Evolutionary conservation across 2,888 invertebrate species (phyloP).

Genomic region (Corbicula japonica): DNA sequence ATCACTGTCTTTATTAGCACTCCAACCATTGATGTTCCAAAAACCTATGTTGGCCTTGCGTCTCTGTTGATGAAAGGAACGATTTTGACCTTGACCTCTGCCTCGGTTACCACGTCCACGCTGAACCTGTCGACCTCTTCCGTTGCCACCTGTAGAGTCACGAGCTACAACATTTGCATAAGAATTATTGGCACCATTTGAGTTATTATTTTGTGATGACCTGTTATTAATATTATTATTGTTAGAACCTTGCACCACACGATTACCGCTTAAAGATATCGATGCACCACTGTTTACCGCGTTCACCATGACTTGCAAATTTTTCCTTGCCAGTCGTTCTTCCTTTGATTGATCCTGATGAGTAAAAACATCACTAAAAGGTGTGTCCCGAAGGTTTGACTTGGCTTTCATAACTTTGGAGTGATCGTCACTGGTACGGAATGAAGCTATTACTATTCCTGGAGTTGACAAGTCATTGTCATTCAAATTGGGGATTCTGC

Average conservation of each 20-base stretch:
- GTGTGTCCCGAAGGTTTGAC: not conserved
- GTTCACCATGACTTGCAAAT: constrained; percentile 16
- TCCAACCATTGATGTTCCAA: constrained; percentile 14
- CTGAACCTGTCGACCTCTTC: not conserved
- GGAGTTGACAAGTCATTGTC: constrained; percentile 5
- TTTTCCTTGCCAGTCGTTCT: constrained; percentile 9
- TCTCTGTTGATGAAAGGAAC: no score
- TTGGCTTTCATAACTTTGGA: constrained; percentile 12
- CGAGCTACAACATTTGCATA: not conserved
- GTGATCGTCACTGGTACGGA: constrained; percentile 3
- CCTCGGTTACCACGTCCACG: not conserved
- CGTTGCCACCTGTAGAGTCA: not conserved
- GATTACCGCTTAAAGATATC: constrained; percentile 10
- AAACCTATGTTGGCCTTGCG: not conserved
- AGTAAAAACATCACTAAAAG: constrained; percentile 17
- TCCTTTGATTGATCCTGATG: constrained; percentile 25
- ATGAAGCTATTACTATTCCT: constrained; percentile 30
- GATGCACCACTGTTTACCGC: constrained; percentile 10
- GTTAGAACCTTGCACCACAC: not conserved
- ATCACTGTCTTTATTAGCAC: constrained; percentile 15
- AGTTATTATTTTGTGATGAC: constrained; percentile 6
- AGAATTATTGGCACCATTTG: not conserved
- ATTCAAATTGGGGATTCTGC: not conserved
- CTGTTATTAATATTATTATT: not conserved
- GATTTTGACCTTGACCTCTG: not conserved